These are phyloP conservation scores for Crossaster papposus DNA, from an alignment of 53 echinoderm and acorn worm genomes.

Conservation along the genomic window DNA sequence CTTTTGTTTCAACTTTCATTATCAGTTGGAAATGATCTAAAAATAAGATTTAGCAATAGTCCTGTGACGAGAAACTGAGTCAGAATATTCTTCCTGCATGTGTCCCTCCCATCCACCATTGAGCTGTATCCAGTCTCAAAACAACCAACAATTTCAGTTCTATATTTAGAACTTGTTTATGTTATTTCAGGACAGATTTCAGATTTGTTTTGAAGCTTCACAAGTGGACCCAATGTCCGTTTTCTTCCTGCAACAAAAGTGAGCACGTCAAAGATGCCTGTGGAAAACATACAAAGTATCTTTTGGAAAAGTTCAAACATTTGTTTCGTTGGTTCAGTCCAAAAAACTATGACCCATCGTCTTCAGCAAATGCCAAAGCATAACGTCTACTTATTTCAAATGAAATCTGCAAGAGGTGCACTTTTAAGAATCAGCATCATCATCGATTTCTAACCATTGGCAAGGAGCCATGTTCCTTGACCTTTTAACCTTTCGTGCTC, in stretches of 20 bases:
- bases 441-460: conserved; percentile 27
- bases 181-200: neutral
- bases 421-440: conserved; percentile 16
- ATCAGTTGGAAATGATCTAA: too few species aligned
- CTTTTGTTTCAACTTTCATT: too few species aligned
- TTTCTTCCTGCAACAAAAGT: too few species aligned
- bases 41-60: too few species aligned
- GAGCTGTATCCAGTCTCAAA: neutral
- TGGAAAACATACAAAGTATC: too few species aligned
- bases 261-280: too few species aligned
- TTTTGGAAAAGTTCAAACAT: too few species aligned
- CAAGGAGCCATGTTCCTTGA: neutral
- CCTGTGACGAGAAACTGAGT: too few species aligned
- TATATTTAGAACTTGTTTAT: neutral
- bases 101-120: neutral
- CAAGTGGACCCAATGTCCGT: too few species aligned
- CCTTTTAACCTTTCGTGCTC: conserved; percentile 14
- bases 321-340: neutral
- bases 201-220: too few species aligned
- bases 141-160: neutral
- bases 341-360: neutral
- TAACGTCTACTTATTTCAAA: neutral
- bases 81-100: neutral
- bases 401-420: conserved; percentile 22
- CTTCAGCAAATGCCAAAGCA: neutral